Evolutionary conservation across 35 echinoderm and acorn worm genomes (phyloP), one percentile per base, ranked within the genome.

Genomic region (Apostichopus parvimensis): DNA sequence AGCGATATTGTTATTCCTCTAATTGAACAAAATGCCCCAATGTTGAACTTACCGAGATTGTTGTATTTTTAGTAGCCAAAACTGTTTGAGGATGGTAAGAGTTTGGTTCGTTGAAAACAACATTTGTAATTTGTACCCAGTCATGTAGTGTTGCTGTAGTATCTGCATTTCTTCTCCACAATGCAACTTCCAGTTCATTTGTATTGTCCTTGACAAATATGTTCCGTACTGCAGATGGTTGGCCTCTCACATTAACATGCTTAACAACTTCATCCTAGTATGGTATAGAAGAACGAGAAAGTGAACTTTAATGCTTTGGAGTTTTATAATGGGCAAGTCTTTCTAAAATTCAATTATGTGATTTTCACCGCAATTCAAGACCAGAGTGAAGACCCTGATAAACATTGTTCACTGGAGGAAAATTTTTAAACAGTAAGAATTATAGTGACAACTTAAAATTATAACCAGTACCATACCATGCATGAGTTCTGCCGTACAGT

Each of bases 61-160:
- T 28, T 28, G 26, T 28, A 28, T 28, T 28, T 28, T 0, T 28
- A 28, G 26, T 80, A 9, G 78, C 78, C 7, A 80, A 22, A 45
- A 80, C 28, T 13, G 7, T 26, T 17, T 80, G 6, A 17, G 13
- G 14, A 18, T 73, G 71, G 24, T 80, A 80, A 6, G 78, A n/a
- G 78, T 80, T 80, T 26, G 78, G 78, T 80, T 80, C 78, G 55
- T 86, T 86, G 14, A 86, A 54, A 9, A 86, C 83, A 17, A 86
- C 83, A 86, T 86, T 86, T 7, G 83, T 60, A 23, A 86, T 56
- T 86, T 86, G 55, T n/a, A 86, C 24, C 83, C 83, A 86, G 54
- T 86, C 59, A n/a, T 24, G 5, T 6, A 86, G 22, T 5, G 54
- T 86, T 17, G 83, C 83, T 18, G 10, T 1, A 9, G 55, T n/a